These are phyloP conservation scores for Charanyca ferruginea DNA, from an alignment of 2,888 invertebrate genomes.

Conservation along the genomic window DNA sequence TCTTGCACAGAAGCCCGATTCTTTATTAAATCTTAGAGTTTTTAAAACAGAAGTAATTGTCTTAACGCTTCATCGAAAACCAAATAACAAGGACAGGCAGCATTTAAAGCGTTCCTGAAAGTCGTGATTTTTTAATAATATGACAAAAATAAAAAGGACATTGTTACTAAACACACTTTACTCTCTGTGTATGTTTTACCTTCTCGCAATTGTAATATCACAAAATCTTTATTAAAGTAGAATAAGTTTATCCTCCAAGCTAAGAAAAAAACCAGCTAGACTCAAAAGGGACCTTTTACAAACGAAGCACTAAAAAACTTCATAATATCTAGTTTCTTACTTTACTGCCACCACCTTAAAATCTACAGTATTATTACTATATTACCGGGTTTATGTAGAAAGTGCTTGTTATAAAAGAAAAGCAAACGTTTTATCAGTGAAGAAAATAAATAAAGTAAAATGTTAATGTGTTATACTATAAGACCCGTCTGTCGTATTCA, in stretches of 20 bases:
- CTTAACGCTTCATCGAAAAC: too few species aligned
- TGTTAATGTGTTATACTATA: constrained; percentile 42
- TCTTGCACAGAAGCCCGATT: too few species aligned
- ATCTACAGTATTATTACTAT: constrained; percentile 34
- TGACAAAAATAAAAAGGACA: too few species aligned
- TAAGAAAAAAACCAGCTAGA: background rate
- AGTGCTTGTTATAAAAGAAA: constrained; percentile 39
- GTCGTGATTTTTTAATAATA: too few species aligned
- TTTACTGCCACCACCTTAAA: constrained; percentile 57
- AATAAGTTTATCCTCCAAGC: background rate
- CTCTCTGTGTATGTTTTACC: background rate
- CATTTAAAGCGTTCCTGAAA: too few species aligned
- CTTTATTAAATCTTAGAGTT: too few species aligned
- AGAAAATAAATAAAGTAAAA: constrained; percentile 12
- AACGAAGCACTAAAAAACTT: constrained; percentile 2
- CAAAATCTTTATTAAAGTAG: constrained; percentile 1
- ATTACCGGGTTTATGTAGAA: constrained; percentile 14
- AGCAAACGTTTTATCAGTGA: constrained; percentile 42
- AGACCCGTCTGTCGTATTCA: constrained; percentile 11
- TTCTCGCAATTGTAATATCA: background rate
- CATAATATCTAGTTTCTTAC: constrained; percentile 36
- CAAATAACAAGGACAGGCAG: too few species aligned
- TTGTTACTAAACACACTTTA: too few species aligned
- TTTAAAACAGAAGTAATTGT: too few species aligned
- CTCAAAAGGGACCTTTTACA: constrained; percentile 6